Conservation (phyloP, 2,888 invertebrate species). For the Pristionchus arcanus region DNA sequence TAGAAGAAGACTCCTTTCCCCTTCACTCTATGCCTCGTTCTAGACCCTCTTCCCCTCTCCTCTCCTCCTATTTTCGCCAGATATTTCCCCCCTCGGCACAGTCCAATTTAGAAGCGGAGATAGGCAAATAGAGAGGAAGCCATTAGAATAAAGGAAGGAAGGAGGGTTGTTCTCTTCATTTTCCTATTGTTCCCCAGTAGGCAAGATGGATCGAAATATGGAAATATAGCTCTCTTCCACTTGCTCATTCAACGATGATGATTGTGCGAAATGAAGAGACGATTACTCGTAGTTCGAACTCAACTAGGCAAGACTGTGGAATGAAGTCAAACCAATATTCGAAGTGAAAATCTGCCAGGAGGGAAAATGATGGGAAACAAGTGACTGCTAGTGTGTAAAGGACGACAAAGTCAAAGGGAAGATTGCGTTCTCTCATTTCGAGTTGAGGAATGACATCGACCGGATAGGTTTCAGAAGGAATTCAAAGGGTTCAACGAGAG, state of each 20-base stretch:
- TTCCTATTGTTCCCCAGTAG: too few relatives aligned
- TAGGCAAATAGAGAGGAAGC: neutral
- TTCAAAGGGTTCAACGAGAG: neutral
- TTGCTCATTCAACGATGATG: too few relatives aligned
- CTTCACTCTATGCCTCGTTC: neutral
- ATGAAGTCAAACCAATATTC: too few relatives aligned
- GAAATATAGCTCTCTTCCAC: too few relatives aligned
- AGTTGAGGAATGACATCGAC: neutral
- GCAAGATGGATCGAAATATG: too few relatives aligned
- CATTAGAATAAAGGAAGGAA: conserved; percentile 21
- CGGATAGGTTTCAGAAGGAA: neutral
- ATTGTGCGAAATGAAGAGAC: neutral
- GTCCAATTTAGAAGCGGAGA: conserved; percentile 16
- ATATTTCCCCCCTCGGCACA: conserved; percentile 30
- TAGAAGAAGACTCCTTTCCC: conserved; percentile 1
- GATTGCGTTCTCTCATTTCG: neutral
- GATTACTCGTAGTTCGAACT: too few relatives aligned
- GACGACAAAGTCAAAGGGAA: neutral
- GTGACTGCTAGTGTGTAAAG: neutral
- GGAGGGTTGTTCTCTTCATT: neutral
- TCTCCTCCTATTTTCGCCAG: neutral
- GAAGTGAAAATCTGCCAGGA: neutral
- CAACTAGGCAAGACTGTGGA: too few relatives aligned
- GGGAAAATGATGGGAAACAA: neutral
- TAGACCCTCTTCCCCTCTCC: neutral